Percentiles rank a stretch among this genome's conserved stretches.
These are phyloP conservation scores for Lycaon pictus DNA, from an alignment of 2,113 vertebrate species.

Conservation along the genomic window DNA sequence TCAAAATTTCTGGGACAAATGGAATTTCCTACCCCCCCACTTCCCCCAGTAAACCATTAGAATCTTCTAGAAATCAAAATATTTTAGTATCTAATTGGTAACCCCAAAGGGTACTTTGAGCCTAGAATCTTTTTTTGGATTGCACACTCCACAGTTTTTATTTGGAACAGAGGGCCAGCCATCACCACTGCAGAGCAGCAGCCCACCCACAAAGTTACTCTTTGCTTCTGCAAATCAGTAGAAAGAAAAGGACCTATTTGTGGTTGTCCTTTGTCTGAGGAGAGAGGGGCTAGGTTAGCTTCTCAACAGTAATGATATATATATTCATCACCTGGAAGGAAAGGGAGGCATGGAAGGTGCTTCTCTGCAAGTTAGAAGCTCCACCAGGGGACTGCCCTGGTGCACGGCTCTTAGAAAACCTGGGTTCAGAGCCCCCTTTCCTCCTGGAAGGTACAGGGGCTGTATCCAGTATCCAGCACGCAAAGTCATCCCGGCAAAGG, in stretches of 20 bases:
- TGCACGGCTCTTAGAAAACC: neutral
- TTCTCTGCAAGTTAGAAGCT: neutral
- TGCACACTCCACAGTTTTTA: neutral
- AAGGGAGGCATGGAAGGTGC: neutral
- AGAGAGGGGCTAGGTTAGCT: neutral
- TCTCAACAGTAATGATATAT: rapidly evolving
- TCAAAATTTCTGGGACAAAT: neutral
- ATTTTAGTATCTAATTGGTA: neutral
- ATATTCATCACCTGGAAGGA: neutral
- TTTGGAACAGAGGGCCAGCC: neutral
- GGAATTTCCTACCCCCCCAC: neutral
- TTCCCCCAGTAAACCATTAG: neutral
- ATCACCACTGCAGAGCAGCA: rapidly evolving
- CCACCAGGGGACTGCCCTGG: rapidly evolving
- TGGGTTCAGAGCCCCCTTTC: neutral
- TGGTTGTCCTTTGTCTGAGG: neutral
- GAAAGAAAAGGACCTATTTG: neutral
- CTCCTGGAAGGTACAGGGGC: neutral
- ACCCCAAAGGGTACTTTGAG: rapidly evolving
- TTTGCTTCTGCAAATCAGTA: neutral
- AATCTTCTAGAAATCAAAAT: neutral
- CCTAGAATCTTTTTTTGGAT: neutral
- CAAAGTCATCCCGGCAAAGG: neutral
- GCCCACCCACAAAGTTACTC: no score
- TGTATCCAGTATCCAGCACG: neutral